Evolutionary conservation across 2,888 invertebrate genomes (phyloP), one percentile per base, ranked within the genome.

Genomic region (Xestia sexstrigata): DNA sequence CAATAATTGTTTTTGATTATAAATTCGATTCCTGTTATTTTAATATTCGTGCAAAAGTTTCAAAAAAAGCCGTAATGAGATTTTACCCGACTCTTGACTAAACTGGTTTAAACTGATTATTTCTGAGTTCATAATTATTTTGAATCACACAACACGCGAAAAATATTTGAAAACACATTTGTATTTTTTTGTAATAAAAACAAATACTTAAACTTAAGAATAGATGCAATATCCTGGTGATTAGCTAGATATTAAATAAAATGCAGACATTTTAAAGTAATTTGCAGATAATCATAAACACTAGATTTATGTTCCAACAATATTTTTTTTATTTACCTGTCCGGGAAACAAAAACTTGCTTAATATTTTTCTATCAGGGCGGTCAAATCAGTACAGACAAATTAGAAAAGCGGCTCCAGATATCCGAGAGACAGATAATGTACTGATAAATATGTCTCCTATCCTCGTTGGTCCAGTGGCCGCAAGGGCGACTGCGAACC

Each of bases 101-200:
- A 58, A 23, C 11, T 45, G 13, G 6, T 39, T 60, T n/a, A 9
- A 45, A 26, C 1, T 49, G 1, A 68, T 66, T 58, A 39, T 49
- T 49, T 52, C 0, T 0, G 20, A 23, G 6, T 52, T 47, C 26
- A 68, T 26, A 26, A 52, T 26, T 79, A 17, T 39, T 73, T 73
- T 15, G 0, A 70, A 30, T 42, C n/a, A 45, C 35, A 23, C 6
- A 68, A 17, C 17, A 62, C 45, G 62, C 62, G 17, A 63, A 63
- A 0, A 26, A 4, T 17, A 47, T 71, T 72, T 20, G 1, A 62
- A 81, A 63, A 65, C 9, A 49, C 3, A 39, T 55, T 55, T 35
- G 26, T 80, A 11, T n/a, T n/a, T n/a, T n/a, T n/a, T n/a, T n/a
- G 4, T 30, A 30, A 47, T 26, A 78, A 82, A 75, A 82, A 65